Evolutionary conservation across 1,140 invertebrate species (phyloP).

Genomic region (Ceratoteleas bidentatus): DNA sequence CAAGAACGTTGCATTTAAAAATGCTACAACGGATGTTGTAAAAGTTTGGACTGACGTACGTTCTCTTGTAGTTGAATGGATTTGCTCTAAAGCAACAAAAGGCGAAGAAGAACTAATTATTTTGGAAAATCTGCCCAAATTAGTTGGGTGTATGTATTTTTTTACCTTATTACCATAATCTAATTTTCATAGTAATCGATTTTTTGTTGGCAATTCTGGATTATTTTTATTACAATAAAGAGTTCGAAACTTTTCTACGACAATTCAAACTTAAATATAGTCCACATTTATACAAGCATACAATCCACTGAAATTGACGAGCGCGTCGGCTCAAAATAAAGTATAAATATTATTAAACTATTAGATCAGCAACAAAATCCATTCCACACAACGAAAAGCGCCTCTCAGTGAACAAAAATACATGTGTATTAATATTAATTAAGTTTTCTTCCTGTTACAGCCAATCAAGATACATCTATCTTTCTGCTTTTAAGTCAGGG

Average conservation of each 20-base stretch:
- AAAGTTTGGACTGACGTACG: not conserved
- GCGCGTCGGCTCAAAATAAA: too few relatives aligned
- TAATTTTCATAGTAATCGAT: too few relatives aligned
- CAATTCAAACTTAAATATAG: too few relatives aligned
- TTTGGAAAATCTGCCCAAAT: not conserved
- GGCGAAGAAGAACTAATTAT: not conserved
- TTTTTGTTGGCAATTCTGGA: not conserved
- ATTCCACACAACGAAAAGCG: too few relatives aligned
- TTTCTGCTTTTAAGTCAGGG: not conserved
- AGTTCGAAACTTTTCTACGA: too few relatives aligned
- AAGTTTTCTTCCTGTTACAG: not conserved
- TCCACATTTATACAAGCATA: too few relatives aligned
- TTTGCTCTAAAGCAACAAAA: not conserved
- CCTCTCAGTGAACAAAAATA: too few relatives aligned
- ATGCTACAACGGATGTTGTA: not conserved
- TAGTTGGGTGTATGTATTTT: constrained; percentile 2
- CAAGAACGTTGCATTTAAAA: not conserved
- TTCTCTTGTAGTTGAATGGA: not conserved
- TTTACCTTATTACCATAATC: too few relatives aligned
- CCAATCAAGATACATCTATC: not conserved
- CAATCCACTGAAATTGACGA: too few relatives aligned
- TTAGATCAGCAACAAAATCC: too few relatives aligned
- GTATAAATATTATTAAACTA: too few relatives aligned
- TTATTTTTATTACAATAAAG: too few relatives aligned
- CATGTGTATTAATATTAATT: not conserved